Evolutionary conservation across 2,113 vertebrate species (phyloP).

Genomic region (Manacus vitellinus): DNA sequence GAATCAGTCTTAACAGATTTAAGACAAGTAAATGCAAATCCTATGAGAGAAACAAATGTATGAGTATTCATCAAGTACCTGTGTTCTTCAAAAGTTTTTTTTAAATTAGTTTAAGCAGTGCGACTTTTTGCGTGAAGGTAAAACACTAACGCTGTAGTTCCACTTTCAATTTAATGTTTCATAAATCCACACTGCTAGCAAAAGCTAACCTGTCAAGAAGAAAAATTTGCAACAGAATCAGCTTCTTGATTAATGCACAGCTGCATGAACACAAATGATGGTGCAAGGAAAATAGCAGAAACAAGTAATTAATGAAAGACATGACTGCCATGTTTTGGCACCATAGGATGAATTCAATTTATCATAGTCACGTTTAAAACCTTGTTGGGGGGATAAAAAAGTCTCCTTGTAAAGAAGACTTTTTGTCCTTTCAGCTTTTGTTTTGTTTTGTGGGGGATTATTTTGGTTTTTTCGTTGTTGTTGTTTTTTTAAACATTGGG

Average conservation of each 20-base stretch:
- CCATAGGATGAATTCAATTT: background rate
- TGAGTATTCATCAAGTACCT: background rate
- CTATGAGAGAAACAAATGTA: background rate
- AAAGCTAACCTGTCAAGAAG: constrained; percentile 13
- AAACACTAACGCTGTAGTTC: constrained; percentile 24
- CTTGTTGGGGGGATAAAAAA: background rate
- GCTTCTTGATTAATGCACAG: background rate
- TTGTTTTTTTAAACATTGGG: background rate
- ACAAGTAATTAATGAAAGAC: background rate
- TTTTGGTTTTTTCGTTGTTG: background rate
- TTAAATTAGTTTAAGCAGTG: constrained; percentile 17
- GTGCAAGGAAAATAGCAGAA: background rate
- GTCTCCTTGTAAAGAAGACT: background rate
- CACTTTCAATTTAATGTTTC: background rate
- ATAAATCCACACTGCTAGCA: background rate
- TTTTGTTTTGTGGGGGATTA: background rate
- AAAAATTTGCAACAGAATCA: background rate
- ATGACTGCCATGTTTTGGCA: background rate
- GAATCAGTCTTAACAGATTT: background rate
- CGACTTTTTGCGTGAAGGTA: background rate
- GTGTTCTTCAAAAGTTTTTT: background rate
- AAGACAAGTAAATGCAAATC: background rate
- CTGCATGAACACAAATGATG: constrained; percentile 11
- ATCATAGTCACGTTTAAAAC: background rate
- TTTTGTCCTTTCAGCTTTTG: background rate